Evolutionary conservation across 2,113 vertebrate species (phyloP).

Genomic region (Glaucomys volans): DNA sequence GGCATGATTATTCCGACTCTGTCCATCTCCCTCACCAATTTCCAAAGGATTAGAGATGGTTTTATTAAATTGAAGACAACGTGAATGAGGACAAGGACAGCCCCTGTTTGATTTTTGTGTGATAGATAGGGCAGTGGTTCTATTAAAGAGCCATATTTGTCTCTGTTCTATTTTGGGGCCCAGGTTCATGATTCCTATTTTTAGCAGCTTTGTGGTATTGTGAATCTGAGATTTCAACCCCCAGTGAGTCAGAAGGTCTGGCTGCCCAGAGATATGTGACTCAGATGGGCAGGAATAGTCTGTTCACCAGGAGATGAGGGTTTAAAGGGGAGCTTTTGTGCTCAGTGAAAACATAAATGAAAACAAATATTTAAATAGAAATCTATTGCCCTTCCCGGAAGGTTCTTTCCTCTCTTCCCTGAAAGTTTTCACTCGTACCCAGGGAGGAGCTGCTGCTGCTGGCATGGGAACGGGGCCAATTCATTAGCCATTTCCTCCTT

Average conservation of each 20-base stretch:
- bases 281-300: slow-evolving; percentile 87
- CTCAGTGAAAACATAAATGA: slow-evolving; percentile 77
- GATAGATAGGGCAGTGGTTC: slow-evolving; percentile 46
- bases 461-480: slow-evolving; percentile 26
- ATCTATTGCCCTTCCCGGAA: slow-evolving; percentile 75
- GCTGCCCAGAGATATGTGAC: slow-evolving; percentile 85
- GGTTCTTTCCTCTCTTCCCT: slow-evolving; percentile 67
- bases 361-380: slow-evolving; percentile 84
- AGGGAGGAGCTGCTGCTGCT: neutral
- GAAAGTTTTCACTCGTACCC: slow-evolving; percentile 57
- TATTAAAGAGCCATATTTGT: slow-evolving; percentile 75
- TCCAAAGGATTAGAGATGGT: neutral
- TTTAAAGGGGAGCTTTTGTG: slow-evolving; percentile 82
- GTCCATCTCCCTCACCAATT: neutral
- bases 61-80: neutral
- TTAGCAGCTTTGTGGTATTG: slow-evolving; percentile 83
- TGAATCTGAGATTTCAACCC: slow-evolving; percentile 84
- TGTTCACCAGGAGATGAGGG: slow-evolving; percentile 80
- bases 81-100: neutral
- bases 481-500: slow-evolving; percentile 51
- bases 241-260: slow-evolving; percentile 88
- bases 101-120: slow-evolving; percentile 60
- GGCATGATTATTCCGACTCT: neutral
- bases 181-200: slow-evolving; percentile 82
- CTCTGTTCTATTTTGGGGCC: slow-evolving; percentile 67